A percentile compares a stretch with the other conserved stretches of the same genome.
phyloP scores from a whole-genome alignment of 1,140 invertebrate genomes.

The Drosophila navojoa region DNA sequence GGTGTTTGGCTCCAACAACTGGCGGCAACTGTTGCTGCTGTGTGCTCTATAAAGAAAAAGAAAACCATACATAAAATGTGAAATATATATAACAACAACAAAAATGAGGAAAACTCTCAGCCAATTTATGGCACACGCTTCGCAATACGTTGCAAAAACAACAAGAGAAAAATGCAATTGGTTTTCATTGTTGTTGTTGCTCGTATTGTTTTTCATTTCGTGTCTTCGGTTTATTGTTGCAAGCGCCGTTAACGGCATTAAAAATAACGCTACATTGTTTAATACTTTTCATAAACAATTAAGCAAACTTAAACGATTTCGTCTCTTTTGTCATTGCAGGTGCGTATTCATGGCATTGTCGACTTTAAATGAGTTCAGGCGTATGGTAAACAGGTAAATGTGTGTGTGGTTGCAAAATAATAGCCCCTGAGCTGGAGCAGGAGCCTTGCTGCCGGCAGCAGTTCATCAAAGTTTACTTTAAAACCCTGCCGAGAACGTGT shows the following conservation, averaged over 20 bases:
- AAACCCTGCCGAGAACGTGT: no score
- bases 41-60: slow-evolving; percentile 18
- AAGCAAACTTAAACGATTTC: slow-evolving; percentile 38
- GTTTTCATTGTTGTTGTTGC: background rate
- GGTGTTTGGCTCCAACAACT: slow-evolving; percentile 62
- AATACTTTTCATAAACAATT: slow-evolving; percentile 39
- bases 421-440: background rate
- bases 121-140: slow-evolving; percentile 50
- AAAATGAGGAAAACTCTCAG: slow-evolving; percentile 27
- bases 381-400: slow-evolving; percentile 10
- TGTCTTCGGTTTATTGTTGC: slow-evolving; percentile 18
- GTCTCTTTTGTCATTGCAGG: slow-evolving; percentile 61
- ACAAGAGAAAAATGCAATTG: slow-evolving; percentile 5
- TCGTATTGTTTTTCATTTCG: slow-evolving; percentile 12
- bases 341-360: slow-evolving; percentile 53
- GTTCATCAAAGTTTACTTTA: no score
- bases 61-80: slow-evolving; percentile 25
- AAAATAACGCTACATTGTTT: slow-evolving; percentile 22
- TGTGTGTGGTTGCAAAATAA: background rate
- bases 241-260: slow-evolving; percentile 15
- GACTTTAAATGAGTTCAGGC: background rate
- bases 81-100: slow-evolving; percentile 7
- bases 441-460: background rate
- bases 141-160: slow-evolving; percentile 11
- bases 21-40: slow-evolving; percentile 43